Percentiles rank a stretch among this genome's conserved stretches.
Conservation (phyloP, 2,888 invertebrate genomes). For the Petrolisthes cinctipes region DNA sequence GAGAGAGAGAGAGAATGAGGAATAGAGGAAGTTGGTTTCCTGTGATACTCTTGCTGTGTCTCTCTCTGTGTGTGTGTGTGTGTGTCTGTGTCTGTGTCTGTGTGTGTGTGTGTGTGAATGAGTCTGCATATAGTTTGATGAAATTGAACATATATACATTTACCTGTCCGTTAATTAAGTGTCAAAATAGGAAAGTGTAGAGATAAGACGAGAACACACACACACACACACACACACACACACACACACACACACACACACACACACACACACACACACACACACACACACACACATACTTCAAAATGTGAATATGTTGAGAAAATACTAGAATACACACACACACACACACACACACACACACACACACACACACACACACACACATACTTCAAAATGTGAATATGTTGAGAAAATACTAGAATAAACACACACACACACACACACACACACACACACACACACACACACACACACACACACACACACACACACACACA, state of each 20-base stretch:
- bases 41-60: neutral
- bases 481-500: neutral
- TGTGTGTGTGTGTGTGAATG: neutral
- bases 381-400: neutral
- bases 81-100: neutral
- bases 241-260: no score
- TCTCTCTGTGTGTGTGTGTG: neutral
- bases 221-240: neutral
- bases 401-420: neutral
- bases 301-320: neutral
- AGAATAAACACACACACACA: neutral
- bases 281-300: neutral
- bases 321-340: neutral
- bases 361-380: neutral
- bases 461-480: neutral
- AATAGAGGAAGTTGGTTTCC: neutral
- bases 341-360: conserved; percentile 10
- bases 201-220: neutral
- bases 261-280: neutral
- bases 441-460: conserved; percentile 1
- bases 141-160: no score
- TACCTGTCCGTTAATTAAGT: no score
- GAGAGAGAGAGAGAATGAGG: neutral
- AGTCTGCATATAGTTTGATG: no score
- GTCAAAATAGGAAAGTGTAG: no score